A percentile compares a stretch with the other conserved stretches of the same genome.
phyloP scores from a whole-genome alignment of 2,797 vertebrate genomes.

The Scarus forsteni region DNA sequence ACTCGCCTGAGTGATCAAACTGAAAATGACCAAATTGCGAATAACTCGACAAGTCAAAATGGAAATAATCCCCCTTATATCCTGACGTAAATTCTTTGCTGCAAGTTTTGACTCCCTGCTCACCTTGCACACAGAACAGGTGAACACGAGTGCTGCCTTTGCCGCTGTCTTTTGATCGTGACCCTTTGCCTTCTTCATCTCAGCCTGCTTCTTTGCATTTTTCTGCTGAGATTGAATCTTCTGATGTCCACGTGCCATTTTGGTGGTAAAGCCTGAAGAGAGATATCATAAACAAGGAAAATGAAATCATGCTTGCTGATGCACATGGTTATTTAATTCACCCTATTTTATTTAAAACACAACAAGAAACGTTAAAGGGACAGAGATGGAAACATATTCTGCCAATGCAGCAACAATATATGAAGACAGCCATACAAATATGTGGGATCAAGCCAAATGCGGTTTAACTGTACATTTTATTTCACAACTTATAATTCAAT shows the following conservation, averaged over 20 bases:
- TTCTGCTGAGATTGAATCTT: constrained; percentile 97
- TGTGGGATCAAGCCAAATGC: too few relatives aligned
- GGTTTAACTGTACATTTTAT: too few relatives aligned
- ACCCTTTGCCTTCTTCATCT: constrained; percentile 94
- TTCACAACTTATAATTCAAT: too few relatives aligned
- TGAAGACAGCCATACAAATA: too few relatives aligned
- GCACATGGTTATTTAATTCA: background rate
- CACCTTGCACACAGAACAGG: constrained; percentile 85
- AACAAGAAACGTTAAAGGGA: too few relatives aligned
- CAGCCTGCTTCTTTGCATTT: constrained; percentile 96
- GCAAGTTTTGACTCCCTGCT: constrained; percentile 12
- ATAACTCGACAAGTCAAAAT: background rate
- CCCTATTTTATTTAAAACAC: background rate
- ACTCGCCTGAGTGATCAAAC: background rate
- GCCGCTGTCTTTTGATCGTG: constrained; percentile 96
- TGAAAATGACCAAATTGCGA: background rate
- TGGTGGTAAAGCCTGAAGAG: constrained; percentile 46
- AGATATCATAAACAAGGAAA: background rate
- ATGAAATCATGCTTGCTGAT: background rate
- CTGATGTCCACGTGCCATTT: constrained; percentile 95
- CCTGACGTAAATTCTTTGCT: background rate
- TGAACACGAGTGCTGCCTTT: constrained; percentile 93
- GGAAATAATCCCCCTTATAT: background rate
- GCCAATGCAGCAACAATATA: too few relatives aligned
- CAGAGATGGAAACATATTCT: too few relatives aligned